phyloP scores from a whole-genome alignment of 2,888 invertebrate species.

The Polylopha cassiicola region DNA sequence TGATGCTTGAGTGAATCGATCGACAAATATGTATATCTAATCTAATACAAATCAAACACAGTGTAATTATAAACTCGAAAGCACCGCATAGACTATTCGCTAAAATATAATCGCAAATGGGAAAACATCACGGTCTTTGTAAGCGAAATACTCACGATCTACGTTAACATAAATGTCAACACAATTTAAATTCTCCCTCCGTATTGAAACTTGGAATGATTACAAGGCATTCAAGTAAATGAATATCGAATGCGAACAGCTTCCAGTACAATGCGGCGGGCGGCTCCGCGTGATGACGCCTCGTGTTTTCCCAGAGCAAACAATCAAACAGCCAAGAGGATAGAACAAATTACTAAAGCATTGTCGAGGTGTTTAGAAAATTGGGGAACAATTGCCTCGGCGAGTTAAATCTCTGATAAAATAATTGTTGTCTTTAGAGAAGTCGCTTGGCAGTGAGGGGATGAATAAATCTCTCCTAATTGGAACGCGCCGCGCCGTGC shows the following conservation, averaged over 20 bases:
- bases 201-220: constrained; percentile 51
- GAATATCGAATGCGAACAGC: constrained; percentile 60
- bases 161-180: constrained; percentile 46
- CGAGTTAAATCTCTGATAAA: constrained; percentile 68
- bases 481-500: constrained; percentile 59
- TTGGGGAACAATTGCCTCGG: constrained; percentile 69
- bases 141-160: constrained; percentile 25
- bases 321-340: constrained; percentile 61
- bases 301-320: constrained; percentile 61
- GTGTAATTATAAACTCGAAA: too few species aligned
- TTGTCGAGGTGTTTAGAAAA: constrained; percentile 71
- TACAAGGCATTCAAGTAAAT: constrained; percentile 59
- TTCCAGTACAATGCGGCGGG: constrained; percentile 50
- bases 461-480: constrained; percentile 73
- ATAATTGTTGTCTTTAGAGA: constrained; percentile 51
- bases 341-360: constrained; percentile 67
- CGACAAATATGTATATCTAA: too few species aligned
- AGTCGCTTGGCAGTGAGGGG: constrained; percentile 55
- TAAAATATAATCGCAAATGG: constrained; percentile 5
- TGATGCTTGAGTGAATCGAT: constrained; percentile 30
- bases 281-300: constrained; percentile 47
- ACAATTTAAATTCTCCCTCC: constrained; percentile 46
- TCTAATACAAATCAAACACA: too few species aligned
- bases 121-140: constrained; percentile 10
- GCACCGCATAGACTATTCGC: too few species aligned